Conservation (phyloP, 2,797 vertebrate species). For the Holocentrus rufus region DNA sequence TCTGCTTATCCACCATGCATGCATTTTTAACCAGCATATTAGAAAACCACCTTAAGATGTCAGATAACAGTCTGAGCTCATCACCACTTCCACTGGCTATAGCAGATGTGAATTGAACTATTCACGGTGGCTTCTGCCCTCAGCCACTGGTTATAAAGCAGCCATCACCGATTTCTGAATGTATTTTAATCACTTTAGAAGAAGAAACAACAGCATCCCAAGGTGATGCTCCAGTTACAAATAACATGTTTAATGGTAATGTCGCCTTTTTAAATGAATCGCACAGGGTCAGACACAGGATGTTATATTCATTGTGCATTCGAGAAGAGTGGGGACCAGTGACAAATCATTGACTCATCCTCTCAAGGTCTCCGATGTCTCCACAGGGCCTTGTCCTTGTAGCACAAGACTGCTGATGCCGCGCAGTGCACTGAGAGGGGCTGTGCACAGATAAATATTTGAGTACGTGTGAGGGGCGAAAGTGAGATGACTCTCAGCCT, state of each 20-base stretch:
- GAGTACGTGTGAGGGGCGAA: constrained; percentile 74
- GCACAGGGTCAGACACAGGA: background rate
- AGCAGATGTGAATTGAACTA: constrained; percentile 83
- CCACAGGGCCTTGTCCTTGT: constrained; percentile 69
- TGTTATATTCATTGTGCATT: constrained; percentile 25
- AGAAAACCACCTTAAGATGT: constrained; percentile 75
- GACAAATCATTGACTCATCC: constrained; percentile 73
- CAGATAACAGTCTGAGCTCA: constrained; percentile 82
- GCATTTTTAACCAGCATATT: constrained; percentile 82
- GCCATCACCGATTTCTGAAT: constrained; percentile 77
- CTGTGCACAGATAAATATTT: constrained; percentile 71
- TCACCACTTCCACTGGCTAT: constrained; percentile 78
- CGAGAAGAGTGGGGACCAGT: constrained; percentile 42
- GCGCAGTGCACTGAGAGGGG: constrained; percentile 56
- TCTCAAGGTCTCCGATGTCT: constrained; percentile 73
- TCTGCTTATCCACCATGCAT: constrained; percentile 75
- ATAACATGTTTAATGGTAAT: constrained; percentile 22
- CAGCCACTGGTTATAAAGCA: constrained; percentile 75
- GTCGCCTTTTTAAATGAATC: constrained; percentile 20
- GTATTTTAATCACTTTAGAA: constrained; percentile 45
- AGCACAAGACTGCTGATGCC: constrained; percentile 70
- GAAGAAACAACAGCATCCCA: background rate
- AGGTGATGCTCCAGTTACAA: background rate
- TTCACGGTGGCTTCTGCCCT: constrained; percentile 79
- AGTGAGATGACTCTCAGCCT: constrained; percentile 81